These are phyloP conservation scores for Alloplasta piceator DNA, from an alignment of 2,888 invertebrate genomes.

Conservation along the genomic window DNA sequence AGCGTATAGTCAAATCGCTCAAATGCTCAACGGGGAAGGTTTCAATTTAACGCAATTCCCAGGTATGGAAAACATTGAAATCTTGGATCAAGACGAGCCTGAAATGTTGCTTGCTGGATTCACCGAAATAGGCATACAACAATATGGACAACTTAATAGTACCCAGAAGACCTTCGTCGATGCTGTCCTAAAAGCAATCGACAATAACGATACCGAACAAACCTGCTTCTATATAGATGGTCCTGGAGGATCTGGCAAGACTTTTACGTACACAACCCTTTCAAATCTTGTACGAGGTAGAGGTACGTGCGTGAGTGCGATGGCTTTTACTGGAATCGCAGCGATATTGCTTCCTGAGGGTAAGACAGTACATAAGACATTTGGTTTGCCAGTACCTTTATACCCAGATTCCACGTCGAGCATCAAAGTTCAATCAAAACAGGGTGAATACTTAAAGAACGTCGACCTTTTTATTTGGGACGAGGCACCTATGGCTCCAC, in stretches of 20 bases:
- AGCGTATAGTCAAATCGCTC: conserved; percentile 58
- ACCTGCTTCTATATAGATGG: conserved; percentile 76
- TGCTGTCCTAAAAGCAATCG: conserved; percentile 41
- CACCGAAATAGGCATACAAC: conserved; percentile 37
- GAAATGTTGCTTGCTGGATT: conserved; percentile 1
- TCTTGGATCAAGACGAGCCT: conserved; percentile 21
- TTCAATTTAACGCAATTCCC: conserved; percentile 55
- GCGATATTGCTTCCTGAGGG: conserved; percentile 77
- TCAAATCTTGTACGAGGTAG: conserved; percentile 59
- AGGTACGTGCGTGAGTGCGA: conserved; percentile 61
- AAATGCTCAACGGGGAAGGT: conserved; percentile 47
- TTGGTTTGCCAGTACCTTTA: conserved; percentile 72
- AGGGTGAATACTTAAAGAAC: conserved; percentile 53
- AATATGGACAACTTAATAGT: conserved; percentile 61
- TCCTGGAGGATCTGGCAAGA: conserved; percentile 68
- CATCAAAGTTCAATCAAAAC: conserved; percentile 59
- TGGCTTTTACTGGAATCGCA: conserved; percentile 55
- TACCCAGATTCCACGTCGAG: conserved; percentile 49
- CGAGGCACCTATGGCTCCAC: conserved; percentile 68
- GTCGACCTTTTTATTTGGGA: conserved; percentile 64
- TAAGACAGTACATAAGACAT: conserved; percentile 77
- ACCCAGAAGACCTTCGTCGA: conserved; percentile 66
- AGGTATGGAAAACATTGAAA: conserved; percentile 41
- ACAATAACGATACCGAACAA: conserved; percentile 27
- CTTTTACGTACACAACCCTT: conserved; percentile 76